A percentile compares a stretch with the other conserved stretches of the same genome.
These are phyloP conservation scores for Corythucha ciliata DNA, from an alignment of 2,888 invertebrate species.

Conservation along the genomic window DNA sequence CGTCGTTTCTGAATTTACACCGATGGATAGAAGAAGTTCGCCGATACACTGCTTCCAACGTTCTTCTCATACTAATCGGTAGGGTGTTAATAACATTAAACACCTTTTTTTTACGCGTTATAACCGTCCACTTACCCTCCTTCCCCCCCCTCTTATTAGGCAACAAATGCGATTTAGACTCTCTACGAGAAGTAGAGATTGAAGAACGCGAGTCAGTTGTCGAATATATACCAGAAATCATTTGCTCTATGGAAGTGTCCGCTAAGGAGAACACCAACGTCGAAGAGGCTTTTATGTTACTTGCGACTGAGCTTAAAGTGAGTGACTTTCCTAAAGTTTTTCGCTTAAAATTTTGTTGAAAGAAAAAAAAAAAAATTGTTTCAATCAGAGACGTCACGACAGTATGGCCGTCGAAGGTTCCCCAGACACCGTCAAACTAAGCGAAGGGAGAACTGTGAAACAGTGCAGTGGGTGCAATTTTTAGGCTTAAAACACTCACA, in stretches of 20 bases:
- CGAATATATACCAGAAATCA: slow-evolving; percentile 74
- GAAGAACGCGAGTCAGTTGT: slow-evolving; percentile 81
- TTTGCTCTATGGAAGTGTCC: slow-evolving; percentile 79
- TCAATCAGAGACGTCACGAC: slow-evolving; percentile 64
- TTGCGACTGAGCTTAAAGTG: slow-evolving; percentile 82
- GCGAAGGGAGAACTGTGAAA: slow-evolving; percentile 58
- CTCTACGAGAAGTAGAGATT: slow-evolving; percentile 70
- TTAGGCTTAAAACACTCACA: too few relatives aligned
- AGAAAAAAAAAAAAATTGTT: slow-evolving; percentile 13
- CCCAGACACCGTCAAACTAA: slow-evolving; percentile 55
- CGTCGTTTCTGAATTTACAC: slow-evolving; percentile 82
- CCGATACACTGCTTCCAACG: slow-evolving; percentile 85
- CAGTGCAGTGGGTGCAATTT: slow-evolving; percentile 54
- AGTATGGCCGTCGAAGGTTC: slow-evolving; percentile 53
- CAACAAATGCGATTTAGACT: slow-evolving; percentile 79
- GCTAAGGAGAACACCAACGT: slow-evolving; percentile 87
- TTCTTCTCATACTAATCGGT: slow-evolving; percentile 84
- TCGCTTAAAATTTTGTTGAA: slow-evolving; percentile 24
- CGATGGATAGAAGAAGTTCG: slow-evolving; percentile 95
- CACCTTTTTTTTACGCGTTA: not conserved
- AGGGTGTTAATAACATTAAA: slow-evolving; percentile 33
- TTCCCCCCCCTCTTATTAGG: slow-evolving; percentile 41
- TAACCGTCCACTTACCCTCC: not conserved
- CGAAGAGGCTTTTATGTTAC: slow-evolving; percentile 74
- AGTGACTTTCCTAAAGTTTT: slow-evolving; percentile 10